Conservation (phyloP, 2,888 invertebrate genomes). For the Sesamia inferens region DNA sequence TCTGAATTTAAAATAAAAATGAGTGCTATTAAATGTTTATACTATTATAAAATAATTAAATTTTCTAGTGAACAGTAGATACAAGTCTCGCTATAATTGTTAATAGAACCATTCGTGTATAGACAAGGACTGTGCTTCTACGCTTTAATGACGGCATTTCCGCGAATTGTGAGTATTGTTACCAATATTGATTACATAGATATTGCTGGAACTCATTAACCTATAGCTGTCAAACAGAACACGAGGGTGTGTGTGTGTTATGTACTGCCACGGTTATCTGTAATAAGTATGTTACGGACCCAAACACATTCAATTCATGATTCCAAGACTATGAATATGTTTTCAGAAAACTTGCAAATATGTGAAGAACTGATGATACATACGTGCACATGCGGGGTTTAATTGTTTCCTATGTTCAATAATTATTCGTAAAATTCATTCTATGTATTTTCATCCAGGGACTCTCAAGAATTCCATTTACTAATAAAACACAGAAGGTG, state of each 20-base stretch:
- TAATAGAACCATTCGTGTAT: constrained; percentile 1
- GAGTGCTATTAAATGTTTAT: background rate
- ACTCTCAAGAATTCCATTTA: background rate
- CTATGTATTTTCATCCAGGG: background rate
- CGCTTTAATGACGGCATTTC: constrained; percentile 18
- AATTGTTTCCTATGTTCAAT: too few species aligned
- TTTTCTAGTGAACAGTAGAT: background rate
- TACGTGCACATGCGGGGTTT: too few species aligned
- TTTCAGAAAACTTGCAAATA: background rate
- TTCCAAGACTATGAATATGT: background rate
- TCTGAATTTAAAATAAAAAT: background rate
- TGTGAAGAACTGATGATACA: too few species aligned
- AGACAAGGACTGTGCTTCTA: constrained; percentile 7
- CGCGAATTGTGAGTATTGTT: constrained; percentile 26
- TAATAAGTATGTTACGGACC: too few species aligned
- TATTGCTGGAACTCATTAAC: constrained; percentile 34
- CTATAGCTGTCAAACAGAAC: constrained; percentile 7
- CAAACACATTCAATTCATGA: too few species aligned
- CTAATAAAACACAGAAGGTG: background rate
- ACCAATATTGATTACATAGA: constrained; percentile 37
- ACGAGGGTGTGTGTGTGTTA: background rate
- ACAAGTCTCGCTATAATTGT: background rate
- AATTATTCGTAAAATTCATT: too few species aligned
- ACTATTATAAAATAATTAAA: background rate
- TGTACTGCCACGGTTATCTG: too few species aligned